Evolutionary conservation across 2,797 vertebrate genomes (phyloP), one percentile per base, ranked within the genome.

Genomic region (Gallinago solitaria): DNA sequence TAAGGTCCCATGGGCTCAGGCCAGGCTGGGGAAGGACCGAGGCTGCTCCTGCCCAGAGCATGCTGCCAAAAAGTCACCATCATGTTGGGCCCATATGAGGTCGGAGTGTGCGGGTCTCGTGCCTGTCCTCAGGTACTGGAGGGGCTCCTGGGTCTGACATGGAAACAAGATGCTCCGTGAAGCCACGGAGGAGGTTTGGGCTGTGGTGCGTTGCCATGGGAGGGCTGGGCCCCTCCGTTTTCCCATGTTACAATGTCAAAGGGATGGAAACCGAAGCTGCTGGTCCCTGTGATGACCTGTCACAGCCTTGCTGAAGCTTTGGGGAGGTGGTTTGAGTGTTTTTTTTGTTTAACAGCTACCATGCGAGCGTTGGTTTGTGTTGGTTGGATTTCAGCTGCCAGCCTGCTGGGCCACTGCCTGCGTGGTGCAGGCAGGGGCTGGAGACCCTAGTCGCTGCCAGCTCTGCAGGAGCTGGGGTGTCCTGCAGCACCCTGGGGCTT

Each of bases 161-260:
- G 30, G 65, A 39, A 27, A 19, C 2, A 2, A 57, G 45, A 32
- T 33, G 23, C 18, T n/a, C 35, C 0, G 0, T 61, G 39, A 70
- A 48, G 48, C n/a, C 19, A 9, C 0, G 0, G 18, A 15, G 3
- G 1, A 51, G n/a, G 14, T 89, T 76, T 79, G 54, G 23, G 12
- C 18, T 12, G 0, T 0, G 0, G 43, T 33, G 28, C 2, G 2
- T 61, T 5, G 2, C 35, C 1, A 0, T 43, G 8, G 37, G 21
- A 69, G 25, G 41, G 8, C 16, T 90, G 39, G 5, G 27, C 89
- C 48, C n/a, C 28, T 5, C 23, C 7, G 2, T 6, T 65, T 90
- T 43, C 23, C 37, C 18, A 17, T 35, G 17, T 27, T 1, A 1
- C 7, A 2, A 27, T 84, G 45, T 39, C 2, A 1, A 28, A 75